phyloP scores from a whole-genome alignment of 2,113 vertebrate genomes.

The Sander lucioperca region DNA sequence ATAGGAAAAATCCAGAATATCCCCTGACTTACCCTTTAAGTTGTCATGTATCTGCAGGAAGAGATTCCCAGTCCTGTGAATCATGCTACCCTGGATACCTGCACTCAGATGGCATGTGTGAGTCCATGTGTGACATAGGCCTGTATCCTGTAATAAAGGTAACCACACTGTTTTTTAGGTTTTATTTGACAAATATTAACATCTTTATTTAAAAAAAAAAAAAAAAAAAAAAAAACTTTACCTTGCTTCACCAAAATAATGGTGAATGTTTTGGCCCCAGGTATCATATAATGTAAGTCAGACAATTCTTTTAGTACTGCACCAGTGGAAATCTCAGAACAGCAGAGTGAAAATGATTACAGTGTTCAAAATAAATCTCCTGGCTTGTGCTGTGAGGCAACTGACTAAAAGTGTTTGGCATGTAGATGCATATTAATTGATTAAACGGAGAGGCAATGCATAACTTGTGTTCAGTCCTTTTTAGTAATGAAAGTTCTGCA shows the following conservation, averaged over 20 bases:
- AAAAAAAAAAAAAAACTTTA: neutral
- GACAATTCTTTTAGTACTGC: conserved; percentile 43
- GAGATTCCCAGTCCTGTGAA: conserved; percentile 81
- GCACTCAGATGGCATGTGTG: conserved; percentile 83
- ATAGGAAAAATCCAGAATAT: neutral
- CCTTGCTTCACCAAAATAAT: conserved; percentile 40
- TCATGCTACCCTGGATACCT: conserved; percentile 89
- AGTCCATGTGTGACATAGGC: conserved; percentile 84
- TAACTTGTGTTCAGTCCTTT: neutral
- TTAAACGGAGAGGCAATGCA: conserved; percentile 21
- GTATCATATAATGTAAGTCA: conserved; percentile 47
- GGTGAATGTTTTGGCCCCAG: conserved; percentile 54
- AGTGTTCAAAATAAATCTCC: conserved; percentile 48
- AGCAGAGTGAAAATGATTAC: conserved; percentile 28
- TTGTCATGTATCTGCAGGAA: conserved; percentile 75
- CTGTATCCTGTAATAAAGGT: conserved; percentile 86
- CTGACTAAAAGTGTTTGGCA: conserved; percentile 44
- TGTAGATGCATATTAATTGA: conserved; percentile 50
- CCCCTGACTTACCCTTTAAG: neutral
- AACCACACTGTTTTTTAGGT: conserved; percentile 33
- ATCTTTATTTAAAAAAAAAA: conserved; percentile 24
- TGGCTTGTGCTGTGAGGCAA: conserved; percentile 37
- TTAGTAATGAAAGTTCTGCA: neutral
- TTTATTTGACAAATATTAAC: conserved; percentile 40
- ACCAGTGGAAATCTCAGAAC: conserved; percentile 45